phyloP scores from a whole-genome alignment of 64 coral and sea anemone species.

The Porites australiensis region DNA sequence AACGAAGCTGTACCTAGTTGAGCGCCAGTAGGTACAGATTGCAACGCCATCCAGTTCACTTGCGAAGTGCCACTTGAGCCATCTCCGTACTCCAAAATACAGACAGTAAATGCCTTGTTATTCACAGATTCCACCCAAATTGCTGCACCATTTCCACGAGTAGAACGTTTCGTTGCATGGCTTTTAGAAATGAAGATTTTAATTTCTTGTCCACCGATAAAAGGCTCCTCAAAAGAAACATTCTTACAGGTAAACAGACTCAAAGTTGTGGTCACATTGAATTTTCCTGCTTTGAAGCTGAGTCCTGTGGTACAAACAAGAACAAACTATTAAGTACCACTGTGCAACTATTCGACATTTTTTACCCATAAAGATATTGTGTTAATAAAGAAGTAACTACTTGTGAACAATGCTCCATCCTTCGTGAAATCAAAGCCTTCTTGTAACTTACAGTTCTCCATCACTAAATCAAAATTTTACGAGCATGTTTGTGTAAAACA shows the following conservation, averaged over 20 bases:
- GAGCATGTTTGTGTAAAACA: no score
- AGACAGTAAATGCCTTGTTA: slow-evolving; percentile 17
- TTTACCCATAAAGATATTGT: no score
- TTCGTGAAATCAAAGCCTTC: no score
- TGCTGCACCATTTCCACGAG: slow-evolving; percentile 51
- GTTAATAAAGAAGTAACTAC: no score
- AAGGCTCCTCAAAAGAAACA: slow-evolving; percentile 11
- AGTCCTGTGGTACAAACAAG: neutral
- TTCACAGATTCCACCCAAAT: slow-evolving; percentile 55
- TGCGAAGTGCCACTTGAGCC: slow-evolving; percentile 45
- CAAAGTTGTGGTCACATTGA: slow-evolving; percentile 8
- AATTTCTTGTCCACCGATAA: slow-evolving; percentile 11
- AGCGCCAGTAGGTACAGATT: slow-evolving; percentile 32
- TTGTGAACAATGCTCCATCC: no score
- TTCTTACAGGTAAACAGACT: slow-evolving; percentile 8
- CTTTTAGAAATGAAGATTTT: slow-evolving; percentile 36
- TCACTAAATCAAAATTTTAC: no score
- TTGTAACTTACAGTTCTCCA: no score
- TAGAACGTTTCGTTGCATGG: neutral
- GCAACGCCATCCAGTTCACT: slow-evolving; percentile 67
- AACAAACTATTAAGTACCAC: no score
- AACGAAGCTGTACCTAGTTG: slow-evolving; percentile 40
- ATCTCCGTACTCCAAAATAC: slow-evolving; percentile 35
- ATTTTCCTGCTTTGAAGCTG: slow-evolving; percentile 21
- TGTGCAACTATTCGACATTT: no score